Evolutionary conservation across 2,797 vertebrate genomes (phyloP), one percentile per base, ranked within the genome.

Genomic region (Siniperca undulata): DNA sequence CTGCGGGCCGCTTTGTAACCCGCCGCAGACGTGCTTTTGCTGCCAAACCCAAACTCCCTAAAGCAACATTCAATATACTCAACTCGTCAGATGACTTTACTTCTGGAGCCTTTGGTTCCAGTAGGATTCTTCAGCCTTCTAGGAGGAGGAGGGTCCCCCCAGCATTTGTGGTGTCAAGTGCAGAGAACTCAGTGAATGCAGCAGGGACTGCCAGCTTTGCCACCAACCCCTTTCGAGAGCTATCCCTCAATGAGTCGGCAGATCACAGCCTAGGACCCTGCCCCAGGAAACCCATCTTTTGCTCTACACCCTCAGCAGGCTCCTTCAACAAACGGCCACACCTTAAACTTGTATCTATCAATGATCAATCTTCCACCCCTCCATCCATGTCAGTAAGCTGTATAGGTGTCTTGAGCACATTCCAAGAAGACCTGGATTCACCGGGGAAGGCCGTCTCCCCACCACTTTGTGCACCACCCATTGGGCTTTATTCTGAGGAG

Each of bases 41-140:
- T 1, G 5, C 80, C 20, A 88, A 80, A 72, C 9, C 67, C 30
- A 84, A 74, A 81, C 52, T 24, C 42, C 30, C 67, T 5, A 71
- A 80, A 71, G 62, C 52, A 0, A 61, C 22, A 10, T 38, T 40
- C 7, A 67, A 5, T 50, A 77, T 82, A 24, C 58, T 94, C 7
- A 77, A 92, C 88, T 95, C 94, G 4, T 95, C 94, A 0, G 93
- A 94, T 19, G 94, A 96, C 10, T 94, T 95, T 46, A 48, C 70
- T 6, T 34, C 48, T n/a, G 48, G 55, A 24, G 61, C 27, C 0
- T 14, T 67, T 42, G 1, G 1, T 27, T 30, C 60, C 44, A 72
- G 55, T 17, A 53, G 34, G 13, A 30, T 48, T 40, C 24, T 64
- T 4, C 70, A 0, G 24, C 34, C 74, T 24, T 36, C 74, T 12